Conservation (phyloP, 2,797 vertebrate genomes). For the Pteropus rufus region DNA sequence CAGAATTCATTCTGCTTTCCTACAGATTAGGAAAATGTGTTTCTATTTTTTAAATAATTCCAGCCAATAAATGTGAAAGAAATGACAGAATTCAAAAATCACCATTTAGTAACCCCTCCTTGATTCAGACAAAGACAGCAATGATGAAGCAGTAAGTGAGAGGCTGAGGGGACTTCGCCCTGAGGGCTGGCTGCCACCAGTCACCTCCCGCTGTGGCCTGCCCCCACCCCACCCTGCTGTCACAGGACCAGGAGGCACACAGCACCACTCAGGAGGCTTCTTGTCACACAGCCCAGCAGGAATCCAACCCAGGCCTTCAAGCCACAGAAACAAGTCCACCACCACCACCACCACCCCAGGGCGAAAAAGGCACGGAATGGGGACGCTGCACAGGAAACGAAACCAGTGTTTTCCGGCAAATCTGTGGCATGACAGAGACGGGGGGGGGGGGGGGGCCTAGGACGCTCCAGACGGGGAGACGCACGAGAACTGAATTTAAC, state of each 20-base stretch:
- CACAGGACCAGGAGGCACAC: too few relatives aligned
- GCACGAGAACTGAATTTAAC: too few relatives aligned
- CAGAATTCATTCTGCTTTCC: too few relatives aligned
- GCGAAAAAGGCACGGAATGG: not conserved
- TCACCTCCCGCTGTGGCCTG: too few relatives aligned
- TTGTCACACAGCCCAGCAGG: not conserved
- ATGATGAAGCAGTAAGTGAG: fast-evolving
- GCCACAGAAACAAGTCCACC: not conserved
- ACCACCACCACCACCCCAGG: not conserved
- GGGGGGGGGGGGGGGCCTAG: too few relatives aligned
- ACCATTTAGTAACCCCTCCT: not conserved
- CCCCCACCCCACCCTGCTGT: too few relatives aligned
- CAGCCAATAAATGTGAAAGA: not conserved
- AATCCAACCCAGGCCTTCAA: too few relatives aligned
- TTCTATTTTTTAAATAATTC: not conserved
- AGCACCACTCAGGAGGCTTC: not conserved
- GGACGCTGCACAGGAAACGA: not conserved
- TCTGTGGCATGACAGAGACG: not conserved
- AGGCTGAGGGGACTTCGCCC: fast-evolving
- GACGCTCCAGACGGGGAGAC: not conserved
- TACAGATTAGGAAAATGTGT: not conserved
- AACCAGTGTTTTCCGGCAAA: not conserved
- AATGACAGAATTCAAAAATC: not conserved
- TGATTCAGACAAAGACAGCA: not conserved
- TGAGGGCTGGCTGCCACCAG: too few relatives aligned